phyloP scores from a whole-genome alignment of 2,113 vertebrate species.

The Python bivittatus region DNA sequence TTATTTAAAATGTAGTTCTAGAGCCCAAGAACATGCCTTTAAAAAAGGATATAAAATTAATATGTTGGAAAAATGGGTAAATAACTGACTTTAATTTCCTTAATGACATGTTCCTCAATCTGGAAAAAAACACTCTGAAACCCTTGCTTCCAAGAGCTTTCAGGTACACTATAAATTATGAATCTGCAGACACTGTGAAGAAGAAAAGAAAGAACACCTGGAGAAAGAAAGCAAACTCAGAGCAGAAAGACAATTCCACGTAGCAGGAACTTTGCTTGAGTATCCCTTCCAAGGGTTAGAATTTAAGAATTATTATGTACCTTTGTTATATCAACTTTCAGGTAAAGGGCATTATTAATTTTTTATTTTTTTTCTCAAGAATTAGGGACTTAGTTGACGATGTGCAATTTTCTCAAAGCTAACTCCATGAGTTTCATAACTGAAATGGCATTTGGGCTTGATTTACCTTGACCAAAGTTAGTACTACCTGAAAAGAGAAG shows the following conservation, averaged over 20 bases:
- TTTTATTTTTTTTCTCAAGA: background rate
- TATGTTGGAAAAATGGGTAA: background rate
- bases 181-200: background rate
- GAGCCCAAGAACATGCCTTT: background rate
- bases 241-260: background rate
- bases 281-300: background rate
- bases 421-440: background rate
- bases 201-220: background rate
- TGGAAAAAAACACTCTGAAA: background rate
- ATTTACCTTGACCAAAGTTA: background rate
- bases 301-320: background rate
- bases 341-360: background rate
- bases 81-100: background rate
- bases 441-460: background rate
- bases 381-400: background rate
- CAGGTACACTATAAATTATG: background rate
- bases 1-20: background rate
- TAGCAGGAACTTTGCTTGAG: background rate
- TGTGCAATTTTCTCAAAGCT: background rate
- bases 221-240: background rate
- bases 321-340: background rate
- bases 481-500: background rate
- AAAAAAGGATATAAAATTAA: background rate
- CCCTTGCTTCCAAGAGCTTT: background rate
- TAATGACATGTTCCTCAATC: background rate